phyloP scores from a whole-genome alignment of 2,797 vertebrate species.

The Potorous gilbertii region DNA sequence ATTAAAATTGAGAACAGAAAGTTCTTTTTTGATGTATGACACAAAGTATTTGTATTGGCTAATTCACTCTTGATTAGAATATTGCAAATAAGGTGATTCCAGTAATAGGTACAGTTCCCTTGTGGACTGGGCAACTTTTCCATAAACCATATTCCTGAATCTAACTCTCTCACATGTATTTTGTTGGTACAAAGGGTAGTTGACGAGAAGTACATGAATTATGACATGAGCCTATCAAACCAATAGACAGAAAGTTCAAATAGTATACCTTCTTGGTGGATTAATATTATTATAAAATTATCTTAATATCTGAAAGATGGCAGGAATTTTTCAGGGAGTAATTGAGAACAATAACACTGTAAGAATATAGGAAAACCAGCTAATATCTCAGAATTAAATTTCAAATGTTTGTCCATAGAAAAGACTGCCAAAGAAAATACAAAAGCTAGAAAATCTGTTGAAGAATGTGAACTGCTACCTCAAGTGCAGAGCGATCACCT shows the following conservation, averaged over 20 bases:
- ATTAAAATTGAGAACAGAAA: neutral
- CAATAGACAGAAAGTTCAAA: neutral
- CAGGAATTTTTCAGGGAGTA: neutral
- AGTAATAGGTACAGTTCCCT: neutral
- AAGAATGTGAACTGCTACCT: neutral
- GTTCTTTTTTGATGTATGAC: neutral
- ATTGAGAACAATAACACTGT: neutral
- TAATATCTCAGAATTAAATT: neutral
- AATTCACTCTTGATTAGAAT: neutral
- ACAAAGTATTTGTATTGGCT: neutral
- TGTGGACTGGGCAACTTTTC: neutral
- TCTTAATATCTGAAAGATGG: neutral
- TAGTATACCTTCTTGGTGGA: neutral
- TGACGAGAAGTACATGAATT: neutral
- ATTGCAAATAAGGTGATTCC: neutral
- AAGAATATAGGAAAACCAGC: neutral
- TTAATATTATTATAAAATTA: neutral
- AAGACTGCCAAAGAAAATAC: slow-evolving; percentile 52
- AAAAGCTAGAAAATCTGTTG: slow-evolving; percentile 36
- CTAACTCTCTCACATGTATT: neutral
- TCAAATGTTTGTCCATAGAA: slow-evolving; percentile 36
- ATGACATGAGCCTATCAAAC: neutral
- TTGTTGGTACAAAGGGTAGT: neutral
- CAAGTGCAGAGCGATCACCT: slow-evolving; percentile 48
- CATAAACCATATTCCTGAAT: neutral